phyloP scores from a whole-genome alignment of 2,797 vertebrate genomes.

The Notolabrus celidotus region DNA sequence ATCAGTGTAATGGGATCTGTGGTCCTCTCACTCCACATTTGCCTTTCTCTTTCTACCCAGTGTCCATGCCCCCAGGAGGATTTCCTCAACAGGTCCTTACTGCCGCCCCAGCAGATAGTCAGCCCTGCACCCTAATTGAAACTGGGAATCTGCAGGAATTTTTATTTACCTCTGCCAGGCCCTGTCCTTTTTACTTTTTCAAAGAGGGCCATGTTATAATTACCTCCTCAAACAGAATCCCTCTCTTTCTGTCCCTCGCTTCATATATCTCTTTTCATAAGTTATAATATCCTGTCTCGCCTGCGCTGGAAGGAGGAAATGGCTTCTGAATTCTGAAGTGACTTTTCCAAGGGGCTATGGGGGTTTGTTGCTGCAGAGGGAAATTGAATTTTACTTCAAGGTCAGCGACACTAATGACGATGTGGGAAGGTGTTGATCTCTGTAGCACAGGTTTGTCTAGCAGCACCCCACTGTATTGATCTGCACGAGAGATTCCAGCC shows the following conservation, averaged over 20 bases:
- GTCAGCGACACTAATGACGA: slow-evolving; percentile 85
- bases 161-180: slow-evolving; percentile 70
- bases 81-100: slow-evolving; percentile 57
- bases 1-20: slow-evolving; percentile 71
- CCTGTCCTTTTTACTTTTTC: slow-evolving; percentile 66
- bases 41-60: slow-evolving; percentile 74
- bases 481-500: slow-evolving; percentile 57
- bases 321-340: slow-evolving; percentile 74
- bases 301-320: slow-evolving; percentile 74
- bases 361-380: slow-evolving; percentile 76
- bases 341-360: slow-evolving; percentile 58
- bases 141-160: slow-evolving; percentile 66
- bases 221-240: slow-evolving; percentile 81
- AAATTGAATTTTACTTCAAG: slow-evolving; percentile 87
- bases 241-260: slow-evolving; percentile 60
- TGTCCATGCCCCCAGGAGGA: slow-evolving; percentile 56
- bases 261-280: slow-evolving; percentile 70
- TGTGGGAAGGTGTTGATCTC: slow-evolving; percentile 78
- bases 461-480: slow-evolving; percentile 74
- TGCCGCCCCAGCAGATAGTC: slow-evolving; percentile 42
- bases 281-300: slow-evolving; percentile 80
- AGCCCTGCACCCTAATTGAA: slow-evolving; percentile 68
- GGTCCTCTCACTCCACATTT: slow-evolving; percentile 70
- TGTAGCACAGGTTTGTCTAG: slow-evolving; percentile 66
- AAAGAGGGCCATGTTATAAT: slow-evolving; percentile 77